Percentiles rank a stretch among this genome's conserved stretches.
These are phyloP conservation scores for Dicyrtoma fusca DNA, from an alignment of 2,888 invertebrate genomes.

Conservation along the genomic window DNA sequence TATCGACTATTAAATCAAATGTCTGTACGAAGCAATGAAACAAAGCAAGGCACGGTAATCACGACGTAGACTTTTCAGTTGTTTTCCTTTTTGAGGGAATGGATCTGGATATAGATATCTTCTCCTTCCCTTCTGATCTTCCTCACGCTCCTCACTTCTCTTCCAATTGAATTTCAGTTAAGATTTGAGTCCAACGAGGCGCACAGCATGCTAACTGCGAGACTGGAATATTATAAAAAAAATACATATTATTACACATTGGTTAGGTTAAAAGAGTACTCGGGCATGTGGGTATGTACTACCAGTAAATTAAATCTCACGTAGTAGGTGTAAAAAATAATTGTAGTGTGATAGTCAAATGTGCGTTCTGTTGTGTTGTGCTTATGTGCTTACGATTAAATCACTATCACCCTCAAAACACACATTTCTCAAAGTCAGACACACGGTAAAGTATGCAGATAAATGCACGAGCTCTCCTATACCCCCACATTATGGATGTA, in stretches of 20 bases:
- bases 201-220: constrained; percentile 18
- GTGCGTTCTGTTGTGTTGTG: neutral
- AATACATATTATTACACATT: too few species aligned
- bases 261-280: too few species aligned
- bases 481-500: too few species aligned
- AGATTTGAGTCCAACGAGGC: neutral
- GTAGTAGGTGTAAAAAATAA: neutral
- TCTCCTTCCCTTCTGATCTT: neutral
- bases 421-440: neutral
- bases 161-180: neutral
- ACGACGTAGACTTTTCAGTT: neutral
- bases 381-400: constrained; percentile 5
- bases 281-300: too few species aligned
- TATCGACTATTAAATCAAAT: neutral
- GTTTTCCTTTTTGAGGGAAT: neutral
- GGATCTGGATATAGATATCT: neutral
- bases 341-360: neutral
- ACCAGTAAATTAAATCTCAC: constrained; percentile 3
- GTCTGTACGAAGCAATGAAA: neutral
- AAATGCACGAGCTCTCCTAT: neutral
- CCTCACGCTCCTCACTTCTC: constrained; percentile 5
- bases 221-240: constrained; percentile 1
- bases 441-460: too few species aligned
- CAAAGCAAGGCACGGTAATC: constrained; percentile 19
- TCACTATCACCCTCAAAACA: constrained; percentile 20